phyloP scores from a whole-genome alignment of 2,797 vertebrate genomes.

The Danio albolineatus region DNA sequence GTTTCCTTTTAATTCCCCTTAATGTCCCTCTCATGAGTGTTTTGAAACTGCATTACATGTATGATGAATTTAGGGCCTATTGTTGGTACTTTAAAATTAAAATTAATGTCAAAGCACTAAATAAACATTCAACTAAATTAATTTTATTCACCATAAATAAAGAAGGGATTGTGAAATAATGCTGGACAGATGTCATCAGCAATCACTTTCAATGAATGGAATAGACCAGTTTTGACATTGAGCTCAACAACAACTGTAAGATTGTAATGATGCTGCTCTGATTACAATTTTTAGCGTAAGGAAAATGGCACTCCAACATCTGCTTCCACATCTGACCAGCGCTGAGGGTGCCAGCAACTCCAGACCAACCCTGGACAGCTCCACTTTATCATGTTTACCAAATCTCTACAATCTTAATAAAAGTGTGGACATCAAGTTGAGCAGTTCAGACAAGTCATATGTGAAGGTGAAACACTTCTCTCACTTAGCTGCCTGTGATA shows the following conservation, averaged over 20 bases:
- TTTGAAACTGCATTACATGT: too few species aligned
- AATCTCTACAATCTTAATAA: slow-evolving; percentile 82
- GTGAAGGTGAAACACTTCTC: slow-evolving; percentile 84
- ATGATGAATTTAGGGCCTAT: too few species aligned
- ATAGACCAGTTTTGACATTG: background rate
- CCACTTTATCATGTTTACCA: slow-evolving; percentile 77
- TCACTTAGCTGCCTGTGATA: background rate
- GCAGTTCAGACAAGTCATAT: slow-evolving; percentile 82
- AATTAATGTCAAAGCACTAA: too few species aligned
- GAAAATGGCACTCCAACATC: slow-evolving; percentile 83
- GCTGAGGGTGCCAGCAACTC: slow-evolving; percentile 73
- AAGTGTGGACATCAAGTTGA: slow-evolving; percentile 82
- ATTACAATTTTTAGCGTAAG: slow-evolving; percentile 80
- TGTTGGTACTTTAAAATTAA: too few species aligned
- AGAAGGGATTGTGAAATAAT: background rate
- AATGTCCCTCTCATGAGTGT: too few species aligned
- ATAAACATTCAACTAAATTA: too few species aligned
- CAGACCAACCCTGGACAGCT: slow-evolving; percentile 77
- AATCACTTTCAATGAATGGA: background rate
- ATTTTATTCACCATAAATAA: background rate
- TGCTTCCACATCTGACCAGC: slow-evolving; percentile 82
- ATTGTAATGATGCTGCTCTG: background rate
- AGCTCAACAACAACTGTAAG: background rate
- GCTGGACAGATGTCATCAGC: background rate
- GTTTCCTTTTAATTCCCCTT: too few species aligned